These are phyloP conservation scores for Physocephala rufipes DNA, from an alignment of 2,888 invertebrate genomes.

Conservation along the genomic window DNA sequence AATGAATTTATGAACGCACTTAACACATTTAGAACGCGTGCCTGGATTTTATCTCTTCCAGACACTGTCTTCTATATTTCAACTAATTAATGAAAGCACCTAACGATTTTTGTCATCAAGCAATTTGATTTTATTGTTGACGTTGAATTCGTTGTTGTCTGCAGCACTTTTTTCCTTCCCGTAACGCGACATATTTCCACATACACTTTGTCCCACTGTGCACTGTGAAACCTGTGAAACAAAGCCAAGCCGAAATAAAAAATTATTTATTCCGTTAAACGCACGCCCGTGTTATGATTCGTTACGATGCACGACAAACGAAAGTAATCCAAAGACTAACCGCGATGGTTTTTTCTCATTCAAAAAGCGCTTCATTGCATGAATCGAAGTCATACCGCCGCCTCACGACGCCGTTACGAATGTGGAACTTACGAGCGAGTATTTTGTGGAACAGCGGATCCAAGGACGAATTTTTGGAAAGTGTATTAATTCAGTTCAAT, in stretches of 20 bases:
- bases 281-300: slow-evolving; percentile 36
- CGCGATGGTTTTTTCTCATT: slow-evolving; percentile 8
- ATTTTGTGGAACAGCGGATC: slow-evolving; percentile 24
- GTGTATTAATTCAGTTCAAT: background rate
- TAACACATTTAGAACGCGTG: no score
- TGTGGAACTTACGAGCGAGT: background rate
- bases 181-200: background rate
- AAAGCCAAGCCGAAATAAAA: background rate
- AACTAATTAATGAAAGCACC: no score
- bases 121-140: background rate
- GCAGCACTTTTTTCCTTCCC: background rate
- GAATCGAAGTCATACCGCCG: slow-evolving; percentile 1
- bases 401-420: background rate
- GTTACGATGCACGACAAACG: slow-evolving; percentile 55
- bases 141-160: background rate
- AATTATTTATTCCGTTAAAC: background rate
- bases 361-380: slow-evolving; percentile 24
- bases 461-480: background rate
- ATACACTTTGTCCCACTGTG: no score
- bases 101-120: no score
- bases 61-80: no score
- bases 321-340: slow-evolving; percentile 61
- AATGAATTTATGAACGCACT: no score
- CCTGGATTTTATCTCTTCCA: no score
- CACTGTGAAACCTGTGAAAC: background rate